Conservation (phyloP, 2,797 vertebrate genomes). For the Gambusia yucatana region DNA sequence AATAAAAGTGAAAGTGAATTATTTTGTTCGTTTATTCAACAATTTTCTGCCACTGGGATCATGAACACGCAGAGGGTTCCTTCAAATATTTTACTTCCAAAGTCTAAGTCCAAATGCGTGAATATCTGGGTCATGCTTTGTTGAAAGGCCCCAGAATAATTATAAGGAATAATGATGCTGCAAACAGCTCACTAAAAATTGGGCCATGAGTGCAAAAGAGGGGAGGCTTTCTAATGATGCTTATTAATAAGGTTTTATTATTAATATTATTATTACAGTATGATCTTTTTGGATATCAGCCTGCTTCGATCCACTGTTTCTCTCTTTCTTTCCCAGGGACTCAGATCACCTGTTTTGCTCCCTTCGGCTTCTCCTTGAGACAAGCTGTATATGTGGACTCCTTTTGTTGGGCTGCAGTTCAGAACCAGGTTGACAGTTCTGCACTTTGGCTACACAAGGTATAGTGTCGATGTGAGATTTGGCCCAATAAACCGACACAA, state of each 20-base stretch:
- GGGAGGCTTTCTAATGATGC: neutral
- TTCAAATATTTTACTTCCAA: neutral
- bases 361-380: constrained; percentile 87
- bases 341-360: constrained; percentile 96
- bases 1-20: neutral
- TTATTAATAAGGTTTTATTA: neutral
- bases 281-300: neutral
- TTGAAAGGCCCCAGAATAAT: constrained; percentile 12
- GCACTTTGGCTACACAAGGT: constrained; percentile 95
- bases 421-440: constrained; percentile 82
- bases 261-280: neutral
- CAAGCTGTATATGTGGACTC: constrained; percentile 92
- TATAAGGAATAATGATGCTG: constrained; percentile 24
- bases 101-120: neutral
- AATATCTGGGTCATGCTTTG: constrained; percentile 29
- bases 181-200: constrained; percentile 22
- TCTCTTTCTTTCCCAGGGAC: constrained; percentile 79
- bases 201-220: constrained; percentile 12
- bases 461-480: constrained; percentile 21
- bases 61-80: neutral
- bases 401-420: constrained; percentile 94
- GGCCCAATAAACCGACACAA: neutral
- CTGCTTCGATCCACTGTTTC: neutral
- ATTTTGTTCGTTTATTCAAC: neutral
- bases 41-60: neutral